Conservation (phyloP, 2,888 invertebrate genomes). For the Eudasyphora cyanicolor region DNA sequence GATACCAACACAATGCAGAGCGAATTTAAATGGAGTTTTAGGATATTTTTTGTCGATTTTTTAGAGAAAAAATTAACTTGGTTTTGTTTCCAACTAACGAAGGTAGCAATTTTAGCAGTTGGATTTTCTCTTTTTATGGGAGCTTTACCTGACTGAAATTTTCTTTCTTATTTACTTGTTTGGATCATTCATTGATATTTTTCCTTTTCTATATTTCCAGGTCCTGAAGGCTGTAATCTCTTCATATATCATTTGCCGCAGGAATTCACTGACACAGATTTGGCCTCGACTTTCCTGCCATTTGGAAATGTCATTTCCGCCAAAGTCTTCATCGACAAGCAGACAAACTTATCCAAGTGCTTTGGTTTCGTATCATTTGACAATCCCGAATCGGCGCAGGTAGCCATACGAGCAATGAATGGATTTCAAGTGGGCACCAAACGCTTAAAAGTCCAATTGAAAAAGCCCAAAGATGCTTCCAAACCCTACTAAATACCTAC, state of each 20-base stretch:
- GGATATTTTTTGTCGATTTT: neutral
- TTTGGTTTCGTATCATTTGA: slow-evolving; percentile 99
- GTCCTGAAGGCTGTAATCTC: slow-evolving; percentile 98
- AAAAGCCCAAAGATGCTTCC: slow-evolving; percentile 95
- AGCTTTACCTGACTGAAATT: neutral
- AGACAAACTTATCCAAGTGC: slow-evolving; percentile 99
- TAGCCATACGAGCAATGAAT: slow-evolving; percentile 98
- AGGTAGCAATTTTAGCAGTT: too few species aligned
- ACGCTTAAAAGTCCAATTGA: slow-evolving; percentile 98
- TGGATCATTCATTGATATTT: too few species aligned
- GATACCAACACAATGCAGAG: neutral
- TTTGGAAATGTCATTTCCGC: slow-evolving; percentile 99
- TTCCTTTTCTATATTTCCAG: slow-evolving; percentile 79
- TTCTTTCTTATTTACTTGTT: neutral
- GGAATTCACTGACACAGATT: slow-evolving; percentile 98
- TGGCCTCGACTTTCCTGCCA: slow-evolving; percentile 97
- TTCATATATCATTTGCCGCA: slow-evolving; percentile 99
- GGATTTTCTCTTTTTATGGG: neutral
- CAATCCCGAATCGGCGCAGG: slow-evolving; percentile 95
- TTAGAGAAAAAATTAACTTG: neutral
- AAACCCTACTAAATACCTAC: slow-evolving; percentile 89
- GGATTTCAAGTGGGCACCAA: slow-evolving; percentile 99
- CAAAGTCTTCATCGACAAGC: slow-evolving; percentile 99
- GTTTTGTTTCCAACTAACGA: too few species aligned
- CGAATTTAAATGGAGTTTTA: neutral